phyloP scores from a whole-genome alignment of 2,888 invertebrate genomes.

The Elegia similella region DNA sequence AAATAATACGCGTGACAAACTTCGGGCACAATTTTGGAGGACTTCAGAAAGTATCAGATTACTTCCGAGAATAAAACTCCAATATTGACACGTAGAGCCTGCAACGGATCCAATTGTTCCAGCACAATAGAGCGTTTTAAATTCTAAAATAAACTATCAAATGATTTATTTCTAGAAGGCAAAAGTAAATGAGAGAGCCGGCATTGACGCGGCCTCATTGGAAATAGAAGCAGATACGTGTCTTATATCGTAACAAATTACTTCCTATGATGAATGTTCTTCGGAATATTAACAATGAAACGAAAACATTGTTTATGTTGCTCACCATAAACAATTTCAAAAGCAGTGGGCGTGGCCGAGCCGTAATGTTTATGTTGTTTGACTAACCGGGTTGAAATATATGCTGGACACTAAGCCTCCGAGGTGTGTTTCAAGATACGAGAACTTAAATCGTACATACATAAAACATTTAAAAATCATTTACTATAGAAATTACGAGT shows the following conservation, averaged over 20 bases:
- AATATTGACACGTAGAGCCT: constrained; percentile 54
- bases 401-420: constrained; percentile 10
- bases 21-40: constrained; percentile 23
- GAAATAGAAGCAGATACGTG: constrained; percentile 64
- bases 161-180: constrained; percentile 45
- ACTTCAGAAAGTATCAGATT: constrained; percentile 57
- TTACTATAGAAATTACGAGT: neutral
- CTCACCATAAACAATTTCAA: constrained; percentile 24
- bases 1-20: constrained; percentile 6
- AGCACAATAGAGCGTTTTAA: constrained; percentile 50
- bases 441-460: neutral
- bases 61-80: constrained; percentile 56
- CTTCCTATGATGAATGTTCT: constrained; percentile 63
- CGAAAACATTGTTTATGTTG: constrained; percentile 44
- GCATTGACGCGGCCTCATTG: constrained; percentile 65
- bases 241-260: constrained; percentile 67
- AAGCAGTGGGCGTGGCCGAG: constrained; percentile 20
- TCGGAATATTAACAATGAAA: constrained; percentile 42
- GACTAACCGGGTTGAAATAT: constrained; percentile 10
- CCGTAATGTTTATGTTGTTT: constrained; percentile 11
- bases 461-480: neutral
- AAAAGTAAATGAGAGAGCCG: constrained; percentile 48
- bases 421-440: constrained; percentile 8
- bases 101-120: constrained; percentile 44
- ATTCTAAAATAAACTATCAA: constrained; percentile 37